These are phyloP conservation scores for Pelodytes ibericus DNA, from an alignment of 2,797 vertebrate genomes.

Conservation along the genomic window DNA sequence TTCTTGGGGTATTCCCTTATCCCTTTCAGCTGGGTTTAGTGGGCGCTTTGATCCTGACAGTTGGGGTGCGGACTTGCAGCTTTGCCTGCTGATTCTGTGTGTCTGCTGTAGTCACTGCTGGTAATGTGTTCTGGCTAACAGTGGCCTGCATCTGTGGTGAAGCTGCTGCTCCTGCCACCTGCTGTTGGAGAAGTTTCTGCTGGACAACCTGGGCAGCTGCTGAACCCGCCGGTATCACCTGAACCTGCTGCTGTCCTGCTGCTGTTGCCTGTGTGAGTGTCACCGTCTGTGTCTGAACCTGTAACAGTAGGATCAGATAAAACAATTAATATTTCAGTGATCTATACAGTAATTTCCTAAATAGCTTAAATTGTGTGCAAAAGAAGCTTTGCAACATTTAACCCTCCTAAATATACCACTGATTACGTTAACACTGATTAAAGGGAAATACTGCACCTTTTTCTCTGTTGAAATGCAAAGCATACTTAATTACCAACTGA, in stretches of 20 bases:
- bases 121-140: constrained; percentile 74
- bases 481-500: constrained; percentile 53
- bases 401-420: background rate
- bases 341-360: background rate
- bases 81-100: constrained; percentile 74
- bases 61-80: constrained; percentile 73
- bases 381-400: background rate
- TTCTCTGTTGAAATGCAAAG: background rate
- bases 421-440: background rate
- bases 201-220: constrained; percentile 81
- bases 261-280: constrained; percentile 79
- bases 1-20: background rate
- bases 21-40: constrained; percentile 77
- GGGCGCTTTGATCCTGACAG: constrained; percentile 80
- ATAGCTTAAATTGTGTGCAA: background rate
- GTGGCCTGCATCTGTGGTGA: constrained; percentile 83
- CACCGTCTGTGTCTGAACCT: constrained; percentile 86
- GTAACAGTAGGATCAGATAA: background rate
- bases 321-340: background rate
- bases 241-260: constrained; percentile 81
- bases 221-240: constrained; percentile 82
- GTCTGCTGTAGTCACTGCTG: constrained; percentile 67
- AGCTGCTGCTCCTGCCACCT: constrained; percentile 72
- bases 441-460: background rate
- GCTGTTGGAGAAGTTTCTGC: constrained; percentile 83